Base-by-base conservation (phyloP, 2,113 vertebrate genomes). In the Oxygymnocypris stewartii region DNA sequence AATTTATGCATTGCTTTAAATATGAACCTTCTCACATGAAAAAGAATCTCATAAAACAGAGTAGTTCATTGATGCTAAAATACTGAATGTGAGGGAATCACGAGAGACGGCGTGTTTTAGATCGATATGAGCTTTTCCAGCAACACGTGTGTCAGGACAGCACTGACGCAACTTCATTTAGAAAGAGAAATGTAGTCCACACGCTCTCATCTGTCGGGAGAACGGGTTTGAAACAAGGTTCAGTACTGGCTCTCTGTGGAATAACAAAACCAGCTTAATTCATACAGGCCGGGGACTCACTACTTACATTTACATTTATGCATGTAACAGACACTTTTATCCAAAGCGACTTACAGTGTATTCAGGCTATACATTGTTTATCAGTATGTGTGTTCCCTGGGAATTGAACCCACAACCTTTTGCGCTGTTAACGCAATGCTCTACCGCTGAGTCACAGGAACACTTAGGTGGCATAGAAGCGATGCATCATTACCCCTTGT, bases 401-500 rank as follows among this genome's bases (percentile, higher is more conserved):
- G 28, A 31, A 31, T 31, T 31, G 28, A 31, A 31, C 28, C 28
- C 28, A 31, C 28, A 31, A 31, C 28, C 28, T 31, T 31, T 31
- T 31, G 28, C 28, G 28, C 28, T 31, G 28, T 31, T 31, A 31
- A 31, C 28, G 28, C 28, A 31, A 31, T 31, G 28, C 28, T 31
- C 28, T 31, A 31, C 1, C 28, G 28, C 28, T 31, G 28, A 31
- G 28, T 2, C 28, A 31, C 28, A 31, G 28, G 28, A 31, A 31
- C 28, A 31, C 28, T 88, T 86, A 88, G 74, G 85, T 20, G 25
- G 87, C 49, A 86, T 82, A 84, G 80, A 80, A 51, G 67, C 79
- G 9, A 84, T 85, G 87, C 63, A 82, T 86, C 76, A 81, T 82
- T 47, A 79, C 47, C n/a, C 81, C 88, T 87, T 77, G 79, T 74